Conservation (phyloP, 1,140 invertebrate species). For the Hypsibius dujardini region DNA sequence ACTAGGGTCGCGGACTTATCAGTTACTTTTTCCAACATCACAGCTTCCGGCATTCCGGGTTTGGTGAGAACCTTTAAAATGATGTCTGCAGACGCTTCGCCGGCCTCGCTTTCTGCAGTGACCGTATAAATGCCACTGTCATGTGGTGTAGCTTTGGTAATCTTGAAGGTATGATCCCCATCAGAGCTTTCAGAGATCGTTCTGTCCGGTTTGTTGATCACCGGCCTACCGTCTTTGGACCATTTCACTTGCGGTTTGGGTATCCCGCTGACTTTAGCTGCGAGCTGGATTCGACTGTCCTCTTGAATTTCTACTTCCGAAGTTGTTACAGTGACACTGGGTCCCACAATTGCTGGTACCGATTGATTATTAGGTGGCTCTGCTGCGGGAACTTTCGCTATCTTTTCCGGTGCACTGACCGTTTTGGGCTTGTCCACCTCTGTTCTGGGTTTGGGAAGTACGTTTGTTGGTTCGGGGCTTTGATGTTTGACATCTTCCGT, state of each 20-base stretch:
- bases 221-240: constrained; percentile 54
- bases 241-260: constrained; percentile 79
- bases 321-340: no score
- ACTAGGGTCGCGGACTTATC: constrained; percentile 19
- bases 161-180: constrained; percentile 61
- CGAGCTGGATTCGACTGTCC: no score
- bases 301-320: no score
- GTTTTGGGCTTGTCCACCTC: not conserved
- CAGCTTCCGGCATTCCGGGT: constrained; percentile 33
- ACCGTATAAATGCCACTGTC: constrained; percentile 84
- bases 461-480: no score
- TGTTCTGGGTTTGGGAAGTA: not conserved
- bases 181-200: constrained; percentile 54
- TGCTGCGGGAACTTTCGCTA: constrained; percentile 84
- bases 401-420: constrained; percentile 37
- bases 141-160: constrained; percentile 67
- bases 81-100: constrained; percentile 76
- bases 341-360: no score
- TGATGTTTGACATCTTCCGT: not conserved
- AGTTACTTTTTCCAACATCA: not conserved
- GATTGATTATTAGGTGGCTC: no score
- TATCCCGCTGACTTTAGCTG: constrained; percentile 77
- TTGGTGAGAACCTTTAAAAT: constrained; percentile 34
- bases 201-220: constrained; percentile 35
- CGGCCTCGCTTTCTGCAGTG: constrained; percentile 67